These are phyloP conservation scores for Isaurus tuberculatus DNA, from an alignment of 92 coral and sea anemone genomes.

Conservation along the genomic window DNA sequence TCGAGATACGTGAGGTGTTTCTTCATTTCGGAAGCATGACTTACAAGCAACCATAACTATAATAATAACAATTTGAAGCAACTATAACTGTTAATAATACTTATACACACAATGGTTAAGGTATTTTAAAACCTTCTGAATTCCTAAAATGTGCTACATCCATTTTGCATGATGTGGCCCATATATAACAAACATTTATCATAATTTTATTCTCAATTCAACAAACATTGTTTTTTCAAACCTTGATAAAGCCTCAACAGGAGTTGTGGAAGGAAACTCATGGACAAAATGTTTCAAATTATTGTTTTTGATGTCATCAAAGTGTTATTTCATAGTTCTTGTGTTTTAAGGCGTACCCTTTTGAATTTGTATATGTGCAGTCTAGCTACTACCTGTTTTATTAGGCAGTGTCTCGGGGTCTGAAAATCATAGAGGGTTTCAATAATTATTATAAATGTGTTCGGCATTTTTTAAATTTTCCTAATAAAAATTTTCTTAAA, in stretches of 20 bases:
- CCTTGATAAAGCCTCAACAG: background rate
- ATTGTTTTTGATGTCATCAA: constrained; percentile 6
- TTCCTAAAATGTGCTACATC: constrained; percentile 1
- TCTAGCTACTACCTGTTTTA: constrained; percentile 7
- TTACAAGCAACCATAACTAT: constrained; percentile 3
- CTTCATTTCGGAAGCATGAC: too few relatives aligned
- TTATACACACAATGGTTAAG: background rate
- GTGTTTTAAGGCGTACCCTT: background rate
- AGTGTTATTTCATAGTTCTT: constrained; percentile 1
- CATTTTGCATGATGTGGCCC: background rate
- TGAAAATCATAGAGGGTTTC: constrained; percentile 3
- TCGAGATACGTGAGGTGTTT: too few relatives aligned
- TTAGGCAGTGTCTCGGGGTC: constrained; percentile 11
- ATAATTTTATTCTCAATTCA: constrained; percentile 1
- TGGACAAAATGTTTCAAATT: constrained; percentile 2
- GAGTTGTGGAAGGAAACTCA: constrained; percentile 5
- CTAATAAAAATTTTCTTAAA: background rate
- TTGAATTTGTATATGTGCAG: constrained; percentile 3
- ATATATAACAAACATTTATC: constrained; percentile 1
- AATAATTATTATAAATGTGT: background rate
- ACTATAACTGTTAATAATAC: background rate
- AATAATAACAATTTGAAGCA: background rate
- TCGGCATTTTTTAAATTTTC: background rate
- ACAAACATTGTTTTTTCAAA: background rate
- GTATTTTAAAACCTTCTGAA: background rate